These are phyloP conservation scores for Lasiurus cinereus DNA, from an alignment of 2,113 vertebrate genomes.

Conservation along the genomic window DNA sequence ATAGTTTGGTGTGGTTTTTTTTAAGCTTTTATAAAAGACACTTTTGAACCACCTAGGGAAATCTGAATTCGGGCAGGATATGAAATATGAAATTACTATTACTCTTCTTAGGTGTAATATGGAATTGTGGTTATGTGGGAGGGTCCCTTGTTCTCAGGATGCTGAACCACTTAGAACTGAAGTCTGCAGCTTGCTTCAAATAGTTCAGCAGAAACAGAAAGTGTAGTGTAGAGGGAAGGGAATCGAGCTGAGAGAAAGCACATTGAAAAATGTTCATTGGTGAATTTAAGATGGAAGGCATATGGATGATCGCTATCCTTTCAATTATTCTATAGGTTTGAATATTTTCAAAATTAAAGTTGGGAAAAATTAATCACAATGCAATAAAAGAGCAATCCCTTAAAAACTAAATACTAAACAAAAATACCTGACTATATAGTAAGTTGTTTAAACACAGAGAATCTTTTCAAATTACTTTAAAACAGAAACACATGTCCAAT, in stretches of 20 bases:
- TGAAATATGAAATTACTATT: conserved; percentile 52
- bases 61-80: neutral
- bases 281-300: conserved; percentile 33
- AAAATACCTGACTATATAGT: conserved; percentile 37
- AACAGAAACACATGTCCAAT: neutral
- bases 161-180: conserved; percentile 13
- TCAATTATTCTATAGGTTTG: conserved; percentile 12
- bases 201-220: conserved; percentile 28
- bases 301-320: neutral
- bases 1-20: too few relatives aligned
- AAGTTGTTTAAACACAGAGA: conserved; percentile 52
- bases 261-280: conserved; percentile 42
- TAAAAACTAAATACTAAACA: conserved; percentile 24
- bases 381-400: conserved; percentile 2
- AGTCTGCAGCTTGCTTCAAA: conserved; percentile 46
- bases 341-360: conserved; percentile 52
- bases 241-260: conserved; percentile 19
- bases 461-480: conserved; percentile 56
- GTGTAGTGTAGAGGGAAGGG: neutral
- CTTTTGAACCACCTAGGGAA: conserved; percentile 8
- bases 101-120: conserved; percentile 47
- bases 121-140: conserved; percentile 20
- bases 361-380: conserved; percentile 44
- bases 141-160: conserved; percentile 32
- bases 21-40: neutral